Evolutionary conservation across 2,888 invertebrate species (phyloP), one percentile per base, ranked within the genome.

Genomic region (Drosophila demipolita): DNA sequence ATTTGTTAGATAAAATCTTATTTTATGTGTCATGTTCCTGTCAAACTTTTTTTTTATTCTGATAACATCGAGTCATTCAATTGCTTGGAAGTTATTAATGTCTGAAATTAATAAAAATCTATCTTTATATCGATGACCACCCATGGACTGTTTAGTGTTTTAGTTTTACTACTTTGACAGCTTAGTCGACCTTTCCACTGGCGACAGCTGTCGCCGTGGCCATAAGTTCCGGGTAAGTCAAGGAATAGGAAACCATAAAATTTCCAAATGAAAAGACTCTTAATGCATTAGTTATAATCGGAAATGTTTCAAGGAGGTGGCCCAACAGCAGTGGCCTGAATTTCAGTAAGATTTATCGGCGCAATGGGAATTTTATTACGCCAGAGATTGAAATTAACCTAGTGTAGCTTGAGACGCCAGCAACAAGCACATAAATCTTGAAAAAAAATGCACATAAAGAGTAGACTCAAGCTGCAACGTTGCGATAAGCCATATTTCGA

Each of bases 31-130:
- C 20, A 40, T 35, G n/a, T 52, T 7, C 12, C 35, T 62, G 35
- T 49, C 42, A 57, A 57, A 32, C 38, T 40, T 54, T 36, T 53
- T 57, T 64, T n/a, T 53, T 26, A 12, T 55, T 57, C 40, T n/a
- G 49, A 33, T 42, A 26, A 53, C 42, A 36, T 59, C 36, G 62
- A 35, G 48, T 48, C 35, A 67, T 58, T 72, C 69, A 89, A 74
- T 82, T 72, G 80, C 80, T 72, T 68, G 80, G 73, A 82, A 90
- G 80, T 78, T 89, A 78, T 89, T 89, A 82, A 84, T 87, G 89
- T 78, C 68, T 54, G 73, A 82, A 89, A 90, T 87, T 90, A 90
- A 87, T 87, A 89, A 82, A 82, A 90, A 87, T 80, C 80, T 77
- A 63, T 55, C 71, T 73, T 80, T 82, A 71, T 67, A 59, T 64